Percentiles rank a stretch among this genome's conserved stretches.
Evolutionary conservation across 2,888 invertebrate genomes (phyloP).

Genomic region (Keiferia lycopersicella): DNA sequence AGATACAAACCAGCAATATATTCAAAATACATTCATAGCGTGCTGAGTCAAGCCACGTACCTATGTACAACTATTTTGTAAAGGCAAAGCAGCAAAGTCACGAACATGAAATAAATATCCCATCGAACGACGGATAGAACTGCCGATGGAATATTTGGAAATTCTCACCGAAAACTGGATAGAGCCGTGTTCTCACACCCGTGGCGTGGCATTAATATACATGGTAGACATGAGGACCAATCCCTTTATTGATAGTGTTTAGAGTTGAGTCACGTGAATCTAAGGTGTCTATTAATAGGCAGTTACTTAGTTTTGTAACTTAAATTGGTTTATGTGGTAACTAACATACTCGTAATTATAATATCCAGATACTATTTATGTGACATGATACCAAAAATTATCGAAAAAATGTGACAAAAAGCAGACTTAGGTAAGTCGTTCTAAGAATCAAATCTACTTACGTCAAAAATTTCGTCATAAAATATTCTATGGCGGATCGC

Average conservation of each 20-base stretch:
- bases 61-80: background rate
- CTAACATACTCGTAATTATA: too few relatives aligned
- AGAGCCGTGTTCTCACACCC: conserved; percentile 56
- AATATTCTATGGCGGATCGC: too few relatives aligned
- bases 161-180: conserved; percentile 65
- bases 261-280: conserved; percentile 23
- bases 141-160: conserved; percentile 22
- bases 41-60: too few relatives aligned
- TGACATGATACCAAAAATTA: too few relatives aligned
- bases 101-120: conserved; percentile 29
- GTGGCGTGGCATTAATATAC: conserved; percentile 26
- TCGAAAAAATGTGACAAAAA: too few relatives aligned
- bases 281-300: background rate
- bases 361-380: too few relatives aligned
- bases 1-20: background rate
- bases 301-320: too few relatives aligned
- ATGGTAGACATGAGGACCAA: conserved; percentile 47
- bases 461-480: too few relatives aligned
- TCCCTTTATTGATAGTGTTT: conserved; percentile 37
- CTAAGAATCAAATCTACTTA: too few relatives aligned
- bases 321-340: too few relatives aligned
- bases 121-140: conserved; percentile 24
- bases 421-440: too few relatives aligned
- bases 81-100: conserved; percentile 11
- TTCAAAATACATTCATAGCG: too few relatives aligned